Percentiles rank a stretch among this genome's conserved stretches.
phyloP scores from a whole-genome alignment of 2,797 vertebrate species.

The Cygnus olor region DNA sequence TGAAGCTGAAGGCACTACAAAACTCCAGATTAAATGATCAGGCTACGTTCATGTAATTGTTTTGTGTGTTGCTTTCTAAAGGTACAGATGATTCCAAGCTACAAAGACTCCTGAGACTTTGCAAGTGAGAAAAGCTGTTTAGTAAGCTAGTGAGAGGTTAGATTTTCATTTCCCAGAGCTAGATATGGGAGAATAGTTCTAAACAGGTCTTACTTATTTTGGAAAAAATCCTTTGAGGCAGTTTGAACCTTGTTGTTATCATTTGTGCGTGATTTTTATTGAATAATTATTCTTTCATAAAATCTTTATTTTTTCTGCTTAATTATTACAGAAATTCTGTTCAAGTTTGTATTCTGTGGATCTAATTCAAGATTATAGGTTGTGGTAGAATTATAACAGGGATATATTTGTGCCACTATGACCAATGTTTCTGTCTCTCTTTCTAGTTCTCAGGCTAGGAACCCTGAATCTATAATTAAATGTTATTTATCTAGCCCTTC shows the following conservation, averaged over 20 bases:
- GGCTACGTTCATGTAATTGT: not conserved
- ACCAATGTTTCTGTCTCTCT: not conserved
- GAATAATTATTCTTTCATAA: slow-evolving; percentile 17
- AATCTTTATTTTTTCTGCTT: not conserved
- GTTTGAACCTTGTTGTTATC: not conserved
- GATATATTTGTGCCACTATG: not conserved
- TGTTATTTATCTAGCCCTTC: slow-evolving; percentile 41
- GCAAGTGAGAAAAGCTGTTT: slow-evolving; percentile 24
- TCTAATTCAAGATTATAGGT: slow-evolving; percentile 43
- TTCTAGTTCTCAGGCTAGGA: not conserved
- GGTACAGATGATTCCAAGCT: not conserved
- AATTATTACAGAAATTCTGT: slow-evolving; percentile 43
- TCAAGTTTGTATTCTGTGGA: not conserved
- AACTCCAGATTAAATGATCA: not conserved
- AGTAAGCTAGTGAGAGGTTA: slow-evolving; percentile 3
- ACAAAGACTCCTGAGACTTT: slow-evolving; percentile 8
- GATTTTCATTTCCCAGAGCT: not conserved
- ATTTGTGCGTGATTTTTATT: slow-evolving; percentile 25
- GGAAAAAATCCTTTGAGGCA: not conserved
- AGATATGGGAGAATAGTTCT: not conserved
- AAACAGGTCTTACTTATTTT: slow-evolving; percentile 12
- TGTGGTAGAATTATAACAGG: slow-evolving; percentile 34
- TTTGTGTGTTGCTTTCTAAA: not conserved
- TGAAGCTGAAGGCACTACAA: slow-evolving; percentile 1
- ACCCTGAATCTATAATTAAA: not conserved